Base-by-base conservation (phyloP, 2,797 vertebrate genomes). In the Avahi laniger region DNA sequence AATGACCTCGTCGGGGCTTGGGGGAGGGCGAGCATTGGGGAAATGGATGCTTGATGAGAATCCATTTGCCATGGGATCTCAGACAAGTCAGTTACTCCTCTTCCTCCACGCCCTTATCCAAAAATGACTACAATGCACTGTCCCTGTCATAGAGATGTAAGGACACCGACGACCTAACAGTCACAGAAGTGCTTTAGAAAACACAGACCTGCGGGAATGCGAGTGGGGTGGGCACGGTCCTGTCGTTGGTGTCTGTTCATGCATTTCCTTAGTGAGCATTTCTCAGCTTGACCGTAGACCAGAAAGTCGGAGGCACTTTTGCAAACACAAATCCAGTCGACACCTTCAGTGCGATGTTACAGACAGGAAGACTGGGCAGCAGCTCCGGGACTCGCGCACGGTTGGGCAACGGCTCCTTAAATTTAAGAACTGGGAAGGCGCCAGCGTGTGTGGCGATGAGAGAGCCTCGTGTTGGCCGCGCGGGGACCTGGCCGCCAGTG, bases 301-400 rank as follows among this genome's bases (percentile, higher is more conserved):
- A 11, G 10, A 35, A 46, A 22, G 11, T n/a, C 4, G 3, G n/a
- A 5, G 57, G 13, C n/a, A 5, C 26, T 12, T 13, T 11, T 3
- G 20, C 7, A 22, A 38, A 63, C 33, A 9, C n/a, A 20, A 13
- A 59, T 17, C 35, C 5, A 20, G 7, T 10, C 41, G 0, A 7
- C 10, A 5, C 3, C 0, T 46, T 24, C 41, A 0, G 12, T 18
- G 5, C 2, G 41, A 48, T 35, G 0, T 12, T 18, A 11, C 17
- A 8, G 18, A 13, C 4, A 1, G n/a, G 6, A 17, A 20, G 35
- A 30, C 54, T 11, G 3, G 1, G 33, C 7, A 20, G 38, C 24
- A 4, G 12, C 5, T 46, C 48, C 22, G 18, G 69, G 18, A 63
- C 63, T 24, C 0, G 7, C 41, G 24, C 61, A 14, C 8, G 4